A percentile compares a stretch with the other conserved stretches of the same genome.
Conservation (phyloP, 2,113 vertebrate genomes). For the Oryzias javanicus region DNA sequence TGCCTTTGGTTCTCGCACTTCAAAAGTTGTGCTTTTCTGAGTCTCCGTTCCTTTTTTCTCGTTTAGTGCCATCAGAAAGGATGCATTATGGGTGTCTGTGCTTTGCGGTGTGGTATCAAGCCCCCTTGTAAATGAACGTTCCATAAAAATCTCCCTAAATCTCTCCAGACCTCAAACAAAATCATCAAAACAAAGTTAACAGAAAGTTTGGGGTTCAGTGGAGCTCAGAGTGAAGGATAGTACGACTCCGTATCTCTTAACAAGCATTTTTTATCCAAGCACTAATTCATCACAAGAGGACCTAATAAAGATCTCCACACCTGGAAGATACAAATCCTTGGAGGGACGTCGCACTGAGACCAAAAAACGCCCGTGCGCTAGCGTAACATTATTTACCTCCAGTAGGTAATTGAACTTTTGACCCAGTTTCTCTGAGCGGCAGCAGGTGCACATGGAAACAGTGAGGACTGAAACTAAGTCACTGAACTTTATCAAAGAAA, state of each 20-base stretch:
- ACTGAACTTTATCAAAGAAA: neutral
- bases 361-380: neutral
- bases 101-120: neutral
- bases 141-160: too few species aligned
- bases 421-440: neutral
- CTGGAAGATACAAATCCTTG: constrained; percentile 11
- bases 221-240: constrained; percentile 6
- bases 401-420: constrained; percentile 8
- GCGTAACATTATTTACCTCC: constrained; percentile 1
- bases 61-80: neutral
- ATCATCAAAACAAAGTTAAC: neutral
- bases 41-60: neutral
- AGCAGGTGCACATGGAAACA: constrained; percentile 7
- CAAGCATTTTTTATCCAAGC: constrained; percentile 18
- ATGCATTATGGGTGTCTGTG: neutral
- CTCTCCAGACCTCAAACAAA: too few species aligned
- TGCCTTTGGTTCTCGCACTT: neutral
- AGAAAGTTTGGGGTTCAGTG: constrained; percentile 21
- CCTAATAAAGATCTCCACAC: constrained; percentile 18
- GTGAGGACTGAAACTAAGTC: neutral
- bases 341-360: neutral
- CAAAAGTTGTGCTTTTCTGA: constrained; percentile 11
- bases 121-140: neutral
- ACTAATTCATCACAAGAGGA: constrained; percentile 25
- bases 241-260: constrained; percentile 4